Percentiles rank a stretch among this genome's conserved stretches.
These are phyloP conservation scores for Zaprionus capensis DNA, from an alignment of 1,140 invertebrate genomes.

Conservation along the genomic window DNA sequence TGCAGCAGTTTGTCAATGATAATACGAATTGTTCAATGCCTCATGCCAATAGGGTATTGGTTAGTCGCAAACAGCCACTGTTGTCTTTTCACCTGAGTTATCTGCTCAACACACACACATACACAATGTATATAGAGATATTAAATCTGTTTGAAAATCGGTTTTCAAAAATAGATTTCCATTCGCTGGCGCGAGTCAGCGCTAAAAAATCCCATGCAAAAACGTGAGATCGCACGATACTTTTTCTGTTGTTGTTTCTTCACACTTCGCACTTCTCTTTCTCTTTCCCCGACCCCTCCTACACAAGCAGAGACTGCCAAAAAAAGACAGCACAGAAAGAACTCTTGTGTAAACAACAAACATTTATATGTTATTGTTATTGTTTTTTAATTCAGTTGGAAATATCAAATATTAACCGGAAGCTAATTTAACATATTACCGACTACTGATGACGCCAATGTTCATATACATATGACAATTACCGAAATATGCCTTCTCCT, in stretches of 20 bases:
- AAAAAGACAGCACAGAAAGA: conserved; percentile 1
- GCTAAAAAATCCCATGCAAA: conserved; percentile 72
- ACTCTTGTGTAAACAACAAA: conserved; percentile 67
- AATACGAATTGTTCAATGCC: background rate
- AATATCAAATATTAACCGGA: conserved; percentile 29
- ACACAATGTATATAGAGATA: conserved; percentile 31
- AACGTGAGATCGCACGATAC: conserved; percentile 73
- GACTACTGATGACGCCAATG: background rate
- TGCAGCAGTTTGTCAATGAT: background rate
- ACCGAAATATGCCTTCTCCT: background rate
- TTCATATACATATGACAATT: background rate
- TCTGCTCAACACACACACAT: conserved; percentile 34
- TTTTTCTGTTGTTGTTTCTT: conserved; percentile 45
- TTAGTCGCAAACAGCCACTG: background rate
- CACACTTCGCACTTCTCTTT: conserved; percentile 21
- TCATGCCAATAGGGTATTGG: conserved; percentile 12
- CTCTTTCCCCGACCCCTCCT: conserved; percentile 14
- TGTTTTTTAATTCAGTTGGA: conserved; percentile 25
- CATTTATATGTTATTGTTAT: conserved; percentile 57
- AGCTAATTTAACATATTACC: background rate
- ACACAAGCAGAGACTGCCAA: conserved; percentile 32
- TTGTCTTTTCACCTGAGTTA: conserved; percentile 55
- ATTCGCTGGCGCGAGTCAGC: conserved; percentile 64
- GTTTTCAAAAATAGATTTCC: conserved; percentile 70
- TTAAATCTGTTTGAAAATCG: conserved; percentile 21